Base-by-base conservation (phyloP, 2,797 vertebrate genomes). In the Anguilla obscura region DNA sequence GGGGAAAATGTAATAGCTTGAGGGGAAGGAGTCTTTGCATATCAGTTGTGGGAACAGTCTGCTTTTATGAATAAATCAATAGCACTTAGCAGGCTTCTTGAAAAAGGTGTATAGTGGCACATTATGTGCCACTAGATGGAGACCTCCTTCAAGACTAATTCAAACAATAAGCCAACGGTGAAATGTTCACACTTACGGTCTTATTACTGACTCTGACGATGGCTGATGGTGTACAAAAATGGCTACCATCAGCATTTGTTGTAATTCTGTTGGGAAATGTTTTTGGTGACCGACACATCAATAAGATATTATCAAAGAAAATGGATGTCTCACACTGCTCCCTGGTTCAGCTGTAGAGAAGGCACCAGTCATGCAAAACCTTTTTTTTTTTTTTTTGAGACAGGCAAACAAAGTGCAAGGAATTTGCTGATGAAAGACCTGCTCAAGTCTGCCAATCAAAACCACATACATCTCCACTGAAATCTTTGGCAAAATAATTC, bases 81-180 rank as follows among this genome's bases (percentile, higher is more conserved):
- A 82, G 21, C 24, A 48, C 18, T 8, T 8, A 50, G 21, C 40
- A 82, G 40, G 16, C 36, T 21, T 36, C 18, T 45, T 5, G 74
- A n/a, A 8, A 10, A 50, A 1, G 79, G 18, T 50, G 27, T 45
- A 27, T 27, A 80, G 76, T 14, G 36, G 76, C 8, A 24, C 36
- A 76, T 45, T 16, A 4, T n/a, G 45, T 48, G 40, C 79, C 79
- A 82, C 79, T 48, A 82, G 79, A 82, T 82, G 79, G 79, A 50
- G 79, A 82, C 45, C 79, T 82, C 79, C 40, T 82, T n/a, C 79
- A 82, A 50, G 18, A 82, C 79, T 50, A 50, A 82, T 40, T 40
- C 9, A n/a, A 76, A 76, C 74, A 76, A 40, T 76, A 76, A 5
- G 33, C 30, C 74, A 76, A 40, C 4, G 14, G 18, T 0, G 16